Conservation (phyloP, 2,113 vertebrate genomes). For the Tympanuchus pallidicinctus region DNA sequence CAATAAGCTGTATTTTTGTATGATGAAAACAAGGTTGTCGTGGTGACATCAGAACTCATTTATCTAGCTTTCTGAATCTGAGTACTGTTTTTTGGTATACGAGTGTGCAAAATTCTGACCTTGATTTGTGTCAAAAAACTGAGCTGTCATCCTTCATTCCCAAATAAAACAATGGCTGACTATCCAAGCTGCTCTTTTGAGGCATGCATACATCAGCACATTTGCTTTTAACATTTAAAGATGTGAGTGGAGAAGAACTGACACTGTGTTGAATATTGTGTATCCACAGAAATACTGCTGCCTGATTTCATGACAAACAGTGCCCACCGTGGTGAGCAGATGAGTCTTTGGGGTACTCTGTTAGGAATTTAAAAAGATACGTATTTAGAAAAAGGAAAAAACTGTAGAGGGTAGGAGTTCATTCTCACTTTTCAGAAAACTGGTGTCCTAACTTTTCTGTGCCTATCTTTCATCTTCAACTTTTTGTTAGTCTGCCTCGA, state of each 20-base stretch:
- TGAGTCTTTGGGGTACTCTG: not conserved
- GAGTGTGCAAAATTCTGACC: not conserved
- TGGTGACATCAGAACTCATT: not conserved
- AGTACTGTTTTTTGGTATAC: fast-evolving
- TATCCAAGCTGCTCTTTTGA: not conserved
- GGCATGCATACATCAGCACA: fast-evolving
- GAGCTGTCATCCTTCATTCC: not conserved
- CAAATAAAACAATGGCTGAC: not conserved
- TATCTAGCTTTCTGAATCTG: not conserved
- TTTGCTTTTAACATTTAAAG: not conserved
- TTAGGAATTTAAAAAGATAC: not conserved
- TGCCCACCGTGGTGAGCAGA: fast-evolving
- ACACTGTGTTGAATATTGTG: not conserved
- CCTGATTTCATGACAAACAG: not conserved
- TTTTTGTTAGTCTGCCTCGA: not conserved
- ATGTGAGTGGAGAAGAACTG: not conserved
- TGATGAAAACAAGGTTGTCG: not conserved
- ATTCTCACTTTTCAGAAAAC: not conserved
- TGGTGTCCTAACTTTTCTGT: not conserved
- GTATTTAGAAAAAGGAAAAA: not conserved
- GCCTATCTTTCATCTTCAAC: fast-evolving
- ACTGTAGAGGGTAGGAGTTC: not conserved
- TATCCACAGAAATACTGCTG: not conserved
- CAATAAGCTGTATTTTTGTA: not conserved
- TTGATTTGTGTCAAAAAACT: not conserved